These are phyloP conservation scores for Ceyx erithaca DNA, from an alignment of 2,797 vertebrate species.

Conservation along the genomic window DNA sequence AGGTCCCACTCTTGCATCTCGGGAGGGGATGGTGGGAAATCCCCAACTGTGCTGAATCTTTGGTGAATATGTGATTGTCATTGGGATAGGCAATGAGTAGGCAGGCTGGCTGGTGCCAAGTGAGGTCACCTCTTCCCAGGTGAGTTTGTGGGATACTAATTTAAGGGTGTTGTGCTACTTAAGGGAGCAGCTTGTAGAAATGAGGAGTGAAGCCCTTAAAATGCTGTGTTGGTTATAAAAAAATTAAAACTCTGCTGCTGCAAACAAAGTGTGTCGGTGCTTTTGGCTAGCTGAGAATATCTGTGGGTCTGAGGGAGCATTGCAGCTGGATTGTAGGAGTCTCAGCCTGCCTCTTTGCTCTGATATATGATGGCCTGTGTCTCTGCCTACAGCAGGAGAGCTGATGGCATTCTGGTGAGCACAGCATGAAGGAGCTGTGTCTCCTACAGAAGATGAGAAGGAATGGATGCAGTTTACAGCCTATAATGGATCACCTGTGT, in stretches of 20 bases:
- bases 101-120: not conserved
- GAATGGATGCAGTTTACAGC: not conserved
- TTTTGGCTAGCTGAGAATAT: not conserved
- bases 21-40: not conserved
- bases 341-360: not conserved
- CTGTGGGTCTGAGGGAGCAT: not conserved
- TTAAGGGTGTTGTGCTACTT: conserved; percentile 4
- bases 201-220: not conserved
- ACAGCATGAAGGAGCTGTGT: not conserved
- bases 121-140: not conserved
- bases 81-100: not conserved
- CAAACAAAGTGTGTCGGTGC: not conserved
- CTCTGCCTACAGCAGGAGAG: not conserved
- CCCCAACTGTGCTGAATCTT: not conserved
- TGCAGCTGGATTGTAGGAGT: not conserved
- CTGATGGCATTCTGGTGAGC: not conserved
- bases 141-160: not conserved
- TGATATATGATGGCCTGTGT: fast-evolving
- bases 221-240: not conserved
- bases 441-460: not conserved
- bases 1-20: not conserved
- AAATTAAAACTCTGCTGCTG: not conserved
- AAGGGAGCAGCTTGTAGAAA: not conserved
- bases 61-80: not conserved
- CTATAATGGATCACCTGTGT: not conserved